Evolutionary conservation across 92 coral and sea anemone genomes (phyloP).

Genomic region (Pocillopora grandis): DNA sequence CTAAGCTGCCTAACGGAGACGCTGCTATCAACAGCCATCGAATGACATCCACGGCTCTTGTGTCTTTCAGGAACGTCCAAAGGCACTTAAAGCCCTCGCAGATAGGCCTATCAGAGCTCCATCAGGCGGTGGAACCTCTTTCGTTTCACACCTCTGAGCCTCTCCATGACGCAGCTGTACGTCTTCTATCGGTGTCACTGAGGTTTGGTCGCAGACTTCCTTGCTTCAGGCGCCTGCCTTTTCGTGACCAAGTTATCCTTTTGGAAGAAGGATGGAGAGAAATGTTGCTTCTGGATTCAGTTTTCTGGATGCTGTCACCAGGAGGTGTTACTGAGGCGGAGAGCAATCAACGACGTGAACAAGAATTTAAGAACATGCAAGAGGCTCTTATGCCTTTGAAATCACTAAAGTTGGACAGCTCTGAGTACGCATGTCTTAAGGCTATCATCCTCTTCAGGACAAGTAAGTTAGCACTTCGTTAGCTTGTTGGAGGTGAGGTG

Average conservation of each 20-base stretch:
- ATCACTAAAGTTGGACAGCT: conserved; percentile 75
- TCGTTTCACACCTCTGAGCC: conserved; percentile 73
- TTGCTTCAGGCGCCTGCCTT: conserved; percentile 80
- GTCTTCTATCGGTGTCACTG: conserved; percentile 76
- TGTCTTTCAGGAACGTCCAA: conserved; percentile 24
- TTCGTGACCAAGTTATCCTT: conserved; percentile 95
- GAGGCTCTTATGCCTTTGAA: conserved; percentile 73
- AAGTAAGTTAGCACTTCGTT: conserved; percentile 56
- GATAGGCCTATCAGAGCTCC: conserved; percentile 54
- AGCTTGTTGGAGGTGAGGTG: not conserved
- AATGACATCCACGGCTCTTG: conserved; percentile 15
- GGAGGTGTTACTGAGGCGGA: conserved; percentile 47
- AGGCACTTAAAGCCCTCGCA: conserved; percentile 12
- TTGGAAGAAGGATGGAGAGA: conserved; percentile 97
- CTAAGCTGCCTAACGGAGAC: not conserved
- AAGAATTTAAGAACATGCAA: conserved; percentile 68
- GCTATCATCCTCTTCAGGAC: conserved; percentile 87
- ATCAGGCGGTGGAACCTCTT: conserved; percentile 75
- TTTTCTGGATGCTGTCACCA: conserved; percentile 82
- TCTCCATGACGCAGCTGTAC: conserved; percentile 75
- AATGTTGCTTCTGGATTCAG: conserved; percentile 90
- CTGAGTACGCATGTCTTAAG: conserved; percentile 90
- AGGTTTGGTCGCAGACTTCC: conserved; percentile 90
- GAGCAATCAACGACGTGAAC: conserved; percentile 51
- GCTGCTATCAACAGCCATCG: conserved; percentile 21